Percentiles rank a stretch among this genome's conserved stretches.
These are phyloP conservation scores for Drosophila subsilvestris DNA, from an alignment of 2,888 invertebrate species.

Conservation along the genomic window DNA sequence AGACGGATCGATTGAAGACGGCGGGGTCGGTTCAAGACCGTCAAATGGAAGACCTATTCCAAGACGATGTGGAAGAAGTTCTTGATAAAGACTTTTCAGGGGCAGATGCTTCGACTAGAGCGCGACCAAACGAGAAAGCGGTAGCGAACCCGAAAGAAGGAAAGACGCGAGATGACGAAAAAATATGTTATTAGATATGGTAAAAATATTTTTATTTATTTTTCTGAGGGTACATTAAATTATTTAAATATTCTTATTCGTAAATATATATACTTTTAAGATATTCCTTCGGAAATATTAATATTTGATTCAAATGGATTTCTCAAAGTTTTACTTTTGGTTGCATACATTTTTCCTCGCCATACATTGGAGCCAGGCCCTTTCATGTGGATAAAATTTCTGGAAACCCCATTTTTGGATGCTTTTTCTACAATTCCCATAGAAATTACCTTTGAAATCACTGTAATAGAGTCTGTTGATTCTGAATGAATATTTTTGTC, in stretches of 20 bases:
- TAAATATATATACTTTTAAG: not conserved
- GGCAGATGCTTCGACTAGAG: too few relatives aligned
- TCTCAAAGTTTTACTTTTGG: not conserved
- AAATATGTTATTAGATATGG: not conserved
- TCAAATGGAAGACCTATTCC: too few relatives aligned
- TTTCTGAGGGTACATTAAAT: not conserved
- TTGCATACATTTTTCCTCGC: not conserved
- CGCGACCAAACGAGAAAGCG: too few relatives aligned
- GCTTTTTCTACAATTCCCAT: constrained; percentile 3
- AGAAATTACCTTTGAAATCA: constrained; percentile 11
- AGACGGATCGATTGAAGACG: too few relatives aligned
- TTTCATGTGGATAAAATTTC: not conserved
- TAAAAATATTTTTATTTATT: not conserved
- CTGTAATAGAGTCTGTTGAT: constrained; percentile 4
- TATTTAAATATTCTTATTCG: not conserved
- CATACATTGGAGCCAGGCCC: not conserved
- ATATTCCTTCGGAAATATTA: not conserved
- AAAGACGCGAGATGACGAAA: too few relatives aligned
- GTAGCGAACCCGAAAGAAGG: too few relatives aligned
- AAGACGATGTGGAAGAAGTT: too few relatives aligned
- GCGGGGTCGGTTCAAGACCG: too few relatives aligned
- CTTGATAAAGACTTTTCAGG: too few relatives aligned
- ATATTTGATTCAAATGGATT: constrained; percentile 8
- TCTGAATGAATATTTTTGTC: constrained; percentile 1
- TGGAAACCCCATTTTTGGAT: not conserved